Conservation (phyloP, 1,140 invertebrate species). For the Elysia chlorotica region DNA sequence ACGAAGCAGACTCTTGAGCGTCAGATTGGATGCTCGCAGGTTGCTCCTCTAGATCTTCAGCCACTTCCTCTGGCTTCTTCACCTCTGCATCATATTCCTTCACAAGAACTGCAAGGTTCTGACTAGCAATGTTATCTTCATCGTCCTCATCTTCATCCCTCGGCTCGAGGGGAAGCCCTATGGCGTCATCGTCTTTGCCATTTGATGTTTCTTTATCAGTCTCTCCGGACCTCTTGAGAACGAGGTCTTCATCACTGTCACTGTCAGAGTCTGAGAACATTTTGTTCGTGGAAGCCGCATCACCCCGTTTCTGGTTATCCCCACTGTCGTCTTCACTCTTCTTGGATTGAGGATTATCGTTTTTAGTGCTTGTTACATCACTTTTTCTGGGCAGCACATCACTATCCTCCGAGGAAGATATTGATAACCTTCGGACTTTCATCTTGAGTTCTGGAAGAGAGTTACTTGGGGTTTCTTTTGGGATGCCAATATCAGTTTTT, state of each 20-base stretch:
- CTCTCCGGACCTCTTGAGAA: not conserved
- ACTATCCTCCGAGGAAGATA: slow-evolving; percentile 21
- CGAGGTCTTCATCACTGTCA: slow-evolving; percentile 13
- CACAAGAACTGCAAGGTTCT: slow-evolving; percentile 21
- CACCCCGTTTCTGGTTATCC: not conserved
- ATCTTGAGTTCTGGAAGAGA: slow-evolving; percentile 1
- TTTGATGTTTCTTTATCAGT: not conserved
- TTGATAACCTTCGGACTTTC: slow-evolving; percentile 17
- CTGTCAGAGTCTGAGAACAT: slow-evolving; percentile 14
- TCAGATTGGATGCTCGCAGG: slow-evolving; percentile 16
- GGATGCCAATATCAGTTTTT: not conserved
- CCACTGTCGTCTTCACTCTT: slow-evolving; percentile 17
- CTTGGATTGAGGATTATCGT: not conserved
- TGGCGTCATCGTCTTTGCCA: not conserved
- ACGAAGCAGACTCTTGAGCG: slow-evolving; percentile 5
- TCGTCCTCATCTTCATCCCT: slow-evolving; percentile 20
- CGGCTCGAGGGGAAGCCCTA: not conserved
- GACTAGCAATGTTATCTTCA: slow-evolving; percentile 15
- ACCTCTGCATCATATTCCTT: slow-evolving; percentile 20
- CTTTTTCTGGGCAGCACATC: slow-evolving; percentile 1
- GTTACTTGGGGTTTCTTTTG: no score
- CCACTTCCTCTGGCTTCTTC: not conserved
- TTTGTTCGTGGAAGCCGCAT: not conserved
- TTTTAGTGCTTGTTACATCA: slow-evolving; percentile 3
- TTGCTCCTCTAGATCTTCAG: not conserved